These are phyloP conservation scores for Asbolus verrucosus DNA, from an alignment of 1,140 invertebrate species.

Conservation along the genomic window DNA sequence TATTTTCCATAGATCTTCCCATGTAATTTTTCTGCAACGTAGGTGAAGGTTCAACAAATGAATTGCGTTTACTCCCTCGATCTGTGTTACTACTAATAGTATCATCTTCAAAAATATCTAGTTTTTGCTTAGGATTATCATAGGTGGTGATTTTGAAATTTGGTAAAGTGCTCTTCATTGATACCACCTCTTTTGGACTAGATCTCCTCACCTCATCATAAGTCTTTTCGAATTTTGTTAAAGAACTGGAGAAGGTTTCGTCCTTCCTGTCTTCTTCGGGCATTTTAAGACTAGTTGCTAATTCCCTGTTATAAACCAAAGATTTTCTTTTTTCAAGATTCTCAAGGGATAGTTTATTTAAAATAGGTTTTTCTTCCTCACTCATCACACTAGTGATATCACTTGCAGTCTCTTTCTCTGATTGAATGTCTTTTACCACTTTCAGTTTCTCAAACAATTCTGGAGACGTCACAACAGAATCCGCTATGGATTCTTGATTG, in stretches of 20 bases:
- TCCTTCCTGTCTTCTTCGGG: constrained; percentile 45
- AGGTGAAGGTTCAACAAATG: constrained; percentile 11
- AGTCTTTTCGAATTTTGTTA: constrained; percentile 33
- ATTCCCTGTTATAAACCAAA: constrained; percentile 63
- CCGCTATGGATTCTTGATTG: constrained; percentile 45
- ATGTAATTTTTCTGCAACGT: constrained; percentile 22
- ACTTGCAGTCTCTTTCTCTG: constrained; percentile 53
- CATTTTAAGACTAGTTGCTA: constrained; percentile 64
- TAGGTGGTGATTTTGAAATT: constrained; percentile 64
- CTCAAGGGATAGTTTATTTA: constrained; percentile 62
- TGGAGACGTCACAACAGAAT: constrained; percentile 63
- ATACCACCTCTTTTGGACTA: constrained; percentile 30
- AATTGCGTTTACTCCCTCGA: constrained; percentile 19
- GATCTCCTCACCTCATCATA: constrained; percentile 42
- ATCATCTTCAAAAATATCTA: constrained; percentile 65
- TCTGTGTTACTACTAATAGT: constrained; percentile 62
- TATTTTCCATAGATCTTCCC: constrained; percentile 53
- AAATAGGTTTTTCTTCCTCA: constrained; percentile 57
- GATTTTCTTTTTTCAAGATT: constrained; percentile 63
- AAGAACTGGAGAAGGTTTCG: constrained; percentile 7
- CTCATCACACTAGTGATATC: constrained; percentile 54
- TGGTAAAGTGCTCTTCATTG: constrained; percentile 31
- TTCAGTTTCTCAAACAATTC: constrained; percentile 63
- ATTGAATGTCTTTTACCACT: constrained; percentile 55
- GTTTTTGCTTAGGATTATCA: constrained; percentile 62